phyloP scores from a whole-genome alignment of 2,797 vertebrate species.

The Erethizon dorsatum region DNA sequence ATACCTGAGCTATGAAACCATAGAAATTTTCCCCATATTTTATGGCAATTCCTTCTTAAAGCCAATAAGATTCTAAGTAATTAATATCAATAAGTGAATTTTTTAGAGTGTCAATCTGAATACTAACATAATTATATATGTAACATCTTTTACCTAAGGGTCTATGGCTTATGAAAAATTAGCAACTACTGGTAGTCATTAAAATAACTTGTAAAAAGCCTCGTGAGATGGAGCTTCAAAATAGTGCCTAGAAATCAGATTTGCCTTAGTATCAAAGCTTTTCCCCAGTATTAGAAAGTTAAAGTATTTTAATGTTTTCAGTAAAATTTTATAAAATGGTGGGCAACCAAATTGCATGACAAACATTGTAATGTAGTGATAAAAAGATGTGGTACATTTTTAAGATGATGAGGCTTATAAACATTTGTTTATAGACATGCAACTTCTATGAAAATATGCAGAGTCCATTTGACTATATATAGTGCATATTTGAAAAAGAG shows the following conservation, averaged over 20 bases:
- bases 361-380: neutral
- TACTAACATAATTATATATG: slow-evolving; percentile 34
- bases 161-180: slow-evolving; percentile 48
- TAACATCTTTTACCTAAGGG: neutral
- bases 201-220: slow-evolving; percentile 5
- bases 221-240: neutral
- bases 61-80: slow-evolving; percentile 51
- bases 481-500: slow-evolving; percentile 27
- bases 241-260: slow-evolving; percentile 5
- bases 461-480: neutral
- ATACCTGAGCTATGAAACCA: neutral
- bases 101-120: neutral
- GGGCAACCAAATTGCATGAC: neutral
- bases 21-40: neutral
- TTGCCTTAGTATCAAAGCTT: slow-evolving; percentile 24
- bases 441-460: neutral
- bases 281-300: neutral
- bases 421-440: slow-evolving; percentile 2
- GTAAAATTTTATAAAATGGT: slow-evolving; percentile 13
- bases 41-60: slow-evolving; percentile 45
- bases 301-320: slow-evolving; percentile 47
- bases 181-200: neutral
- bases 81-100: slow-evolving; percentile 21
- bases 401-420: slow-evolving; percentile 27
- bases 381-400: slow-evolving; percentile 30